Base-by-base conservation (phyloP, 2,797 vertebrate species). In the Nannoperca australis region DNA sequence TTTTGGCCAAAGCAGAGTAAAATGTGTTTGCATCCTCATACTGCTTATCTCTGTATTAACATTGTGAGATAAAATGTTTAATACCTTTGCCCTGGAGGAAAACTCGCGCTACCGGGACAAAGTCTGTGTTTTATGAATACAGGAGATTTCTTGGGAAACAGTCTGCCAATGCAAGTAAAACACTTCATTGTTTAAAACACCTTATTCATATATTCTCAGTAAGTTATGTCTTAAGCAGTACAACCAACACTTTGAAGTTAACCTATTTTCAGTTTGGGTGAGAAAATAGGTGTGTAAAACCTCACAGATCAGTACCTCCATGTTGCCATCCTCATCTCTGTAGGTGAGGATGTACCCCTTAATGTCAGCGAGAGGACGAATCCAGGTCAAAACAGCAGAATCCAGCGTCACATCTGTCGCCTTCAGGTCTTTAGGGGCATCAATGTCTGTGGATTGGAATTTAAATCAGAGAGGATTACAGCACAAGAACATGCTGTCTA, bases 311-410 rank as follows among this genome's bases (percentile, higher is more conserved):
- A 22, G 54, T 91, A 95, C 95, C 94, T 95, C 82, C 70, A 66
- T 58, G 40, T 74, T 93, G 50, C 95, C 94, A 7, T 95, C 94
- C 49, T 84, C 92, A 44, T 94, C 76, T 51, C 90, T 94, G 88
- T 96, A 97, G 36, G 91, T 96, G 72, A 98, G 93, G 76, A 91
- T 71, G 63, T 96, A 98, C 14, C 96, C 97, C 18, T 96, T 95
- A 3, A 96, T 96, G 81, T 95, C 87, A 53, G 97, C 96, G 54
- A 91, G 85, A 9, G 97, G 96, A 62, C 94, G 84, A 58, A 54
- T 87, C 97, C 97, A 98, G 49, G 94, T 96, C 86, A 98, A 15
- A 13, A 88, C 55, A 0, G 94, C 95, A 36, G 94, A 86, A 13
- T 96, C 93, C 67, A 78, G 70, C 3, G 90, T 93, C 13, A 97